Conservation (phyloP, 2,113 vertebrate species). For the Emydura subglobosa region DNA sequence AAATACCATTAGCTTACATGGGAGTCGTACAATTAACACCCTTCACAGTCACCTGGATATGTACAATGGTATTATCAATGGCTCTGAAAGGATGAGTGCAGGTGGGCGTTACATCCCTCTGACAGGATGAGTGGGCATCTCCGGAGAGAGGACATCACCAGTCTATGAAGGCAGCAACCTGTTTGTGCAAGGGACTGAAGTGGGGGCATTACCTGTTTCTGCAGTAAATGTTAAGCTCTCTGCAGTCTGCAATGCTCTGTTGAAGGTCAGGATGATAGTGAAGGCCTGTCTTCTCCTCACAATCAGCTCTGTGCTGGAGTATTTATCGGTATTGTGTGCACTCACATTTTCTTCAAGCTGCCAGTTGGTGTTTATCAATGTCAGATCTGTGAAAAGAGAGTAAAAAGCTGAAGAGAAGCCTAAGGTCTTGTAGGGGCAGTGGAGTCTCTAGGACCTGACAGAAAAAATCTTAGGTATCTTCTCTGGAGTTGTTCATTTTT, state of each 20-base stretch:
- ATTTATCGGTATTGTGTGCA: conserved; percentile 80
- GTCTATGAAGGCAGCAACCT: neutral
- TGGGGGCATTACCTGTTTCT: conserved; percentile 78
- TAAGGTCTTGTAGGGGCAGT: neutral
- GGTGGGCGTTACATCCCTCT: neutral
- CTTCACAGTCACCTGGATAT: neutral
- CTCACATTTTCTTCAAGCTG: conserved; percentile 75
- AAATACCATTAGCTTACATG: neutral
- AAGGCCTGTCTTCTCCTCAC: conserved; percentile 84
- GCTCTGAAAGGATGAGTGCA: neutral
- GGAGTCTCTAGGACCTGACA: neutral
- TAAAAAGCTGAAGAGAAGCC: neutral
- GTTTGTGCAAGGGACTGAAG: neutral
- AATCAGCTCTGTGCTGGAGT: conserved; percentile 68
- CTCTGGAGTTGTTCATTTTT: neutral
- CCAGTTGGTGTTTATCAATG: conserved; percentile 63
- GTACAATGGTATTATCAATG: neutral
- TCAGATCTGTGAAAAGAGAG: conserved; percentile 59
- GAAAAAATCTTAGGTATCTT: neutral
- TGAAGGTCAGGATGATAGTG: conserved; percentile 21
- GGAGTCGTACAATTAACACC: neutral
- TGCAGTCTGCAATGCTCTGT: neutral
- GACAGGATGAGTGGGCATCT: neutral
- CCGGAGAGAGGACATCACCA: neutral
- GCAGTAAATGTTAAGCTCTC: conserved; percentile 66